Percentiles rank a stretch among this genome's conserved stretches.
These are phyloP conservation scores for Liposcelis brunnea DNA, from an alignment of 2,888 invertebrate genomes.

Conservation along the genomic window DNA sequence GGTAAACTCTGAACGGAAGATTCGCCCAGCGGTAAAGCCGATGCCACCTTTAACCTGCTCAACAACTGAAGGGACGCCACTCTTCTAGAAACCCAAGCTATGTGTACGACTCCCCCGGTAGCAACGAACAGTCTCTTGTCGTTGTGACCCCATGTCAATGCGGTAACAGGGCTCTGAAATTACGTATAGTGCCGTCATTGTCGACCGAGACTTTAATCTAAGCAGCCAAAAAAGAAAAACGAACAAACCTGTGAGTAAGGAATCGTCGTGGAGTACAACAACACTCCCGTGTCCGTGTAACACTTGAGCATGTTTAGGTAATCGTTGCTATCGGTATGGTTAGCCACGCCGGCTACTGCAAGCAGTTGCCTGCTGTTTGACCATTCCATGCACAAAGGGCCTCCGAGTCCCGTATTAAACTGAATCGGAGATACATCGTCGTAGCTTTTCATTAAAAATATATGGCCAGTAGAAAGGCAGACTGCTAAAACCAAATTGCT, in stretches of 20 bases:
- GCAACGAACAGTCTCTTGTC: constrained; percentile 89
- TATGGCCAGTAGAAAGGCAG: constrained; percentile 74
- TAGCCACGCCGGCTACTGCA: constrained; percentile 69
- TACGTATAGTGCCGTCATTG: constrained; percentile 14
- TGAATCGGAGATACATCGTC: constrained; percentile 86
- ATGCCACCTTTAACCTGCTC: constrained; percentile 65
- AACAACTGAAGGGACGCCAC: constrained; percentile 82
- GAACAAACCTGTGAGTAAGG: constrained; percentile 51
- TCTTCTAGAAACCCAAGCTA: constrained; percentile 81
- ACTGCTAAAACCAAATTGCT: constrained; percentile 68
- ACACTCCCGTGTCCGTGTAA: constrained; percentile 69
- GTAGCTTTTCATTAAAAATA: constrained; percentile 75
- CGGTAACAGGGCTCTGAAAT: constrained; percentile 63
- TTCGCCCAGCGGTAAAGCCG: constrained; percentile 52
- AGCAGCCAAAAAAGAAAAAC: background rate
- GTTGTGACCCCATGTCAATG: constrained; percentile 96
- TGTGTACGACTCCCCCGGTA: constrained; percentile 78
- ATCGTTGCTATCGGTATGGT: constrained; percentile 30
- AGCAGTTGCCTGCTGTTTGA: constrained; percentile 83
- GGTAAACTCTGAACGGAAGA: constrained; percentile 60
- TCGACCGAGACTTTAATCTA: background rate
- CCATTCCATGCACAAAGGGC: constrained; percentile 85
- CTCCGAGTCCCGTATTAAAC: constrained; percentile 63
- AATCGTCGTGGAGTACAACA: constrained; percentile 63
- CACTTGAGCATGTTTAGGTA: constrained; percentile 76